Evolutionary conservation across 2,113 vertebrate species (phyloP).

Genomic region (Chaenogobius annularis): DNA sequence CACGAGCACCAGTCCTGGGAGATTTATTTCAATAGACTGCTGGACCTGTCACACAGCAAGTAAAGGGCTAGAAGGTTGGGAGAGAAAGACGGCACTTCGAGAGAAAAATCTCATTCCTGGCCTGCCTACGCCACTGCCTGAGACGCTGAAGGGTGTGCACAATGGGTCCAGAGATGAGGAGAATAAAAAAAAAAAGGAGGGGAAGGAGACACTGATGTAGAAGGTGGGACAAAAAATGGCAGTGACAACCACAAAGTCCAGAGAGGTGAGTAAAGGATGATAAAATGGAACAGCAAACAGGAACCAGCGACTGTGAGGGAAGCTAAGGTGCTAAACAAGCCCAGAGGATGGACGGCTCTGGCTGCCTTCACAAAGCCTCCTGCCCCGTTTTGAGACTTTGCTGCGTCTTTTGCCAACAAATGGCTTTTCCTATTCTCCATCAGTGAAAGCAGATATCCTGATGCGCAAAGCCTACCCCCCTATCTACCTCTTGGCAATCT

Average conservation of each 20-base stretch:
- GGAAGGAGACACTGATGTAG: neutral
- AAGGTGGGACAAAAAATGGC: neutral
- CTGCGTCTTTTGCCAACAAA: conserved; percentile 42
- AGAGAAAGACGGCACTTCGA: conserved; percentile 38
- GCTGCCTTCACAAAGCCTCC: conserved; percentile 29
- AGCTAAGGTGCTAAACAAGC: neutral
- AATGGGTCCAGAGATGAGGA: conserved; percentile 18
- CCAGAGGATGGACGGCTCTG: conserved; percentile 3
- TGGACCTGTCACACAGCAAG: conserved; percentile 66
- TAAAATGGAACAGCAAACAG: conserved; percentile 13
- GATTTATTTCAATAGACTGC: conserved; percentile 64
- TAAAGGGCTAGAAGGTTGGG: conserved; percentile 54
- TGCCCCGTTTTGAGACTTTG: conserved; percentile 21
- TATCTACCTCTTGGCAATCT: conserved; percentile 48
- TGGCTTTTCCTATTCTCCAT: conserved; percentile 46
- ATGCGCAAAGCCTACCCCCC: conserved; percentile 47
- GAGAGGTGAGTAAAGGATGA: conserved; percentile 9
- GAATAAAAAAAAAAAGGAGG: neutral
- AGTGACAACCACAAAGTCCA: conserved; percentile 12
- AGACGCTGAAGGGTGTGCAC: conserved; percentile 39
- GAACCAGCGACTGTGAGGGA: conserved; percentile 5
- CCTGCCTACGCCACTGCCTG: conserved; percentile 39
- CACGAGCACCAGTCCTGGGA: conserved; percentile 30
- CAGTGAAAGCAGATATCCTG: conserved; percentile 50
- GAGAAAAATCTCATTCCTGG: conserved; percentile 63